Base-by-base conservation (phyloP, 1,140 invertebrate genomes). In the Drosophila cardini region DNA sequence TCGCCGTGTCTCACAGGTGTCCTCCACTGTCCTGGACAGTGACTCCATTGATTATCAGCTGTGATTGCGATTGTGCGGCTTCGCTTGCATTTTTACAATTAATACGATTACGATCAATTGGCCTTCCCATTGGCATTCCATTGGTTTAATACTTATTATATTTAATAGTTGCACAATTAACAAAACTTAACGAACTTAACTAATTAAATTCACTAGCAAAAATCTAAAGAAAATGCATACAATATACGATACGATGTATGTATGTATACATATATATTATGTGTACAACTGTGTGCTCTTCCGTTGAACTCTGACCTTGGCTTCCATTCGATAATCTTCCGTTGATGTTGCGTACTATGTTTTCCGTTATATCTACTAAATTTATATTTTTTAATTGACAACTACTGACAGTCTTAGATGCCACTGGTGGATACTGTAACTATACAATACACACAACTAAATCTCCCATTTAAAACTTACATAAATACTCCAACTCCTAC, bases 41-140 rank as follows among this genome's bases (percentile, higher is more conserved):
- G 90, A 91, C 38, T 91, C 90, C 53, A 74, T 90, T 57, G 90
- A 90, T 46, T 91, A 91, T 69, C 90, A 84, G 72, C 90, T 77
- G 68, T 16, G 38, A 45, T 8, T 42, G 40, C 2, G 16, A 30
- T 57, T 73, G 70, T 61, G 65, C 48, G 26, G 65, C 34, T 62
- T 46, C 58, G 68, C 76, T 81, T 82, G 79, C 80, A 76, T 50
- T 56, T 56, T 62, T 38, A 26, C 21, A 26, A 26, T 52, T 38
- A 78, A 58, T 48, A 73, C 46, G 46, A 81, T 70, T n/a, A n/a
- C n/a, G n/a, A 71, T 63, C 60, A 76, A 84, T 87, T 87, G 83
- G 84, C 72, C 84, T 26, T 26, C 21, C 21, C 21, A 26, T 26
- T 26, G 80, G 76, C 80, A 78, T 80, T 70, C 68, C 83, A 65